Evolutionary conservation across 2,888 invertebrate genomes (phyloP), one percentile per base, ranked within the genome.

Genomic region (Cryptocephalus primarius): DNA sequence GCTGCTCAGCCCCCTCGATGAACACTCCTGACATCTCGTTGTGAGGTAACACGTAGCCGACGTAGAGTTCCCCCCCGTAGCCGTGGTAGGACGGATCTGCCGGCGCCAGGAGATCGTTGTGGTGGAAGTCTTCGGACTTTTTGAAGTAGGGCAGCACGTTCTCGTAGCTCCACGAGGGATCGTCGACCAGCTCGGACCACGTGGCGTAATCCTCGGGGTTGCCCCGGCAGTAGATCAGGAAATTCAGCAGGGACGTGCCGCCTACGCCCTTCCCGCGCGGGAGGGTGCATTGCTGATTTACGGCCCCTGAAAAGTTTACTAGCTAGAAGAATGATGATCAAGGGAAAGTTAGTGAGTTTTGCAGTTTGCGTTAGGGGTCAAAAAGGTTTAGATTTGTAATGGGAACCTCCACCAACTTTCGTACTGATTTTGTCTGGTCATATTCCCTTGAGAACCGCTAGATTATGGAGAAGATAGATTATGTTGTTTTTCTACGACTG

Each of bases 231-330:
- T 75, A 75, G 8, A 74, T 60, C 71, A 76, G 71, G 52, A 67
- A 70, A 55, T 75, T 76, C 8, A 75, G 61, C 8, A 70, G 61
- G 41, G 72, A 71, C 0, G 68, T 65, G 1, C 76, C 76, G 8
- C 77, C 77, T 31, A 77, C 60, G 1, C 72, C 72, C 57, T 72
- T 73, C 1, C 76, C 76, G 40, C 72, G 57, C 0, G 72, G 70
- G 67, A 70, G 62, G 1, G 55, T 46, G 46, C 67, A 68, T 45
- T 53, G 48, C 1, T 48, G 39, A 32, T 46, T 41, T 4, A 44
- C 38, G 13, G 45, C 39, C 13, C 52, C 52, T 52, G 45, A 8
- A 48, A 49, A 39, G n/a, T n/a, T n/a, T n/a, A n/a, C n/a, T n/a
- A n/a, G n/a, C n/a, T n/a, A n/a, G n/a, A n/a, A n/a, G n/a, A n/a